Conservation (phyloP, 2,888 invertebrate genomes). For the Anagyrus pseudococci region DNA sequence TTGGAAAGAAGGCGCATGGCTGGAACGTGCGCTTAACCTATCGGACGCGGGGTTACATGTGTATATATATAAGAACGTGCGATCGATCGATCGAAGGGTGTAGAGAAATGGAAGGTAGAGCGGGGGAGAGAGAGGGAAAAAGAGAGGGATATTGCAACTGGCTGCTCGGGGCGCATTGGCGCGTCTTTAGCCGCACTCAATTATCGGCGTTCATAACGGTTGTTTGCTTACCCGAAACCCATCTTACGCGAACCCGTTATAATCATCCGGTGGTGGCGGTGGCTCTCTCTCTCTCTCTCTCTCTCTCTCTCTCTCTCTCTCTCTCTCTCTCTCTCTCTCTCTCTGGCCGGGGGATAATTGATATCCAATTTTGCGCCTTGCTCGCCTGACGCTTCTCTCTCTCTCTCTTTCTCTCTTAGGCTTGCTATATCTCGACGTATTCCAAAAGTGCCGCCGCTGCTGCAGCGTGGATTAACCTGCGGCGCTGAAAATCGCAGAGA, state of each 20-base stretch:
- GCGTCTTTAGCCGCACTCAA: slow-evolving; percentile 43
- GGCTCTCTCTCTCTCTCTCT: too few relatives aligned
- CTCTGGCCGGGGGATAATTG: slow-evolving; percentile 45
- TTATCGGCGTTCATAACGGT: slow-evolving; percentile 51
- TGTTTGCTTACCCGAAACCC: slow-evolving; percentile 49
- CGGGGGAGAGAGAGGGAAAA: slow-evolving; percentile 7
- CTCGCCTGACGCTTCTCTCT: slow-evolving; percentile 5
- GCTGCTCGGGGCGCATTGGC: slow-evolving; percentile 35
- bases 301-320: too few relatives aligned
- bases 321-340: too few relatives aligned
- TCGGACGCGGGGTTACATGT: neutral
- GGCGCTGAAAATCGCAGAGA: slow-evolving; percentile 2
- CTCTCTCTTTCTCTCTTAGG: slow-evolving; percentile 23
- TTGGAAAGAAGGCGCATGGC: neutral
- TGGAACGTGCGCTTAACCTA: too few relatives aligned
- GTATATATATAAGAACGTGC: neutral
- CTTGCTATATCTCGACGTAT: too few relatives aligned
- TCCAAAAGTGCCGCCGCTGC: slow-evolving; percentile 31
- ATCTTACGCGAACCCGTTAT: slow-evolving; percentile 45
- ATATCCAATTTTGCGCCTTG: slow-evolving; percentile 44
- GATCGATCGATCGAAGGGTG: slow-evolving; percentile 11
- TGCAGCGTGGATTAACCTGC: slow-evolving; percentile 12
- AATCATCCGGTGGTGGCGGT: slow-evolving; percentile 47
- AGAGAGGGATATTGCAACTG: slow-evolving; percentile 18
- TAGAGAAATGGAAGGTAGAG: slow-evolving; percentile 2